These are phyloP conservation scores for Zophobas morio DNA, from an alignment of 1,140 invertebrate species.

Conservation along the genomic window DNA sequence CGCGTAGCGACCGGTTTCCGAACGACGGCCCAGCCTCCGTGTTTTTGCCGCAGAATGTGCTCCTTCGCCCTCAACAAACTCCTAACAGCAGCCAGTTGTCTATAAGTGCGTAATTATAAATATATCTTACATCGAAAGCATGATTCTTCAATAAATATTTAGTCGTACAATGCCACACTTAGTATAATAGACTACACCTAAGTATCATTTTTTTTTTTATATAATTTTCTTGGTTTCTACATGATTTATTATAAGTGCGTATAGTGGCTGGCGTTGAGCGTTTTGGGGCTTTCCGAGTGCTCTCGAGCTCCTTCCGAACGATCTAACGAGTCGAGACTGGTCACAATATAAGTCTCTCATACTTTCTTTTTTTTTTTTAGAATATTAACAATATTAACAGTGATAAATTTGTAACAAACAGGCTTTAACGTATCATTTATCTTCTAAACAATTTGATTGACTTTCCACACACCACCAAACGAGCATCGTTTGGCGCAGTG, in stretches of 20 bases:
- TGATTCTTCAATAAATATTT: slow-evolving; percentile 52
- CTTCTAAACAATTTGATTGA: slow-evolving; percentile 56
- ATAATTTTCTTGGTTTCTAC: slow-evolving; percentile 41
- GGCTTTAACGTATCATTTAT: slow-evolving; percentile 58
- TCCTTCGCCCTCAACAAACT: slow-evolving; percentile 44
- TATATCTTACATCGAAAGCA: slow-evolving; percentile 62
- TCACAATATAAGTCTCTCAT: slow-evolving; percentile 46
- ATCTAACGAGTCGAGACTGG: slow-evolving; percentile 46
- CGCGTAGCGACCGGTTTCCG: slow-evolving; percentile 48
- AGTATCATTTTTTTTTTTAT: slow-evolving; percentile 47
- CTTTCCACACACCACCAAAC: slow-evolving; percentile 27
- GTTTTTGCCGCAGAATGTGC: slow-evolving; percentile 52
- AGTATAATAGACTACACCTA: slow-evolving; percentile 48
- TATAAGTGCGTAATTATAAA: slow-evolving; percentile 53
- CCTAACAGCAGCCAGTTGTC: slow-evolving; percentile 33
- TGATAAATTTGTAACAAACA: slow-evolving; percentile 62
- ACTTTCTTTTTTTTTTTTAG: slow-evolving; percentile 52
- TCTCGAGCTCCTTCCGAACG: slow-evolving; percentile 40
- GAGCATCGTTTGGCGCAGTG: slow-evolving; percentile 4
- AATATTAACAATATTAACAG: slow-evolving; percentile 60
- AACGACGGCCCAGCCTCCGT: slow-evolving; percentile 64
- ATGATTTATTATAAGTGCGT: slow-evolving; percentile 44
- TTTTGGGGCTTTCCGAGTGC: slow-evolving; percentile 27
- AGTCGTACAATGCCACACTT: slow-evolving; percentile 56
- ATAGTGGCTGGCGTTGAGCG: slow-evolving; percentile 41